Conservation (phyloP, 2,888 invertebrate genomes). For the Microchrysa polita region DNA sequence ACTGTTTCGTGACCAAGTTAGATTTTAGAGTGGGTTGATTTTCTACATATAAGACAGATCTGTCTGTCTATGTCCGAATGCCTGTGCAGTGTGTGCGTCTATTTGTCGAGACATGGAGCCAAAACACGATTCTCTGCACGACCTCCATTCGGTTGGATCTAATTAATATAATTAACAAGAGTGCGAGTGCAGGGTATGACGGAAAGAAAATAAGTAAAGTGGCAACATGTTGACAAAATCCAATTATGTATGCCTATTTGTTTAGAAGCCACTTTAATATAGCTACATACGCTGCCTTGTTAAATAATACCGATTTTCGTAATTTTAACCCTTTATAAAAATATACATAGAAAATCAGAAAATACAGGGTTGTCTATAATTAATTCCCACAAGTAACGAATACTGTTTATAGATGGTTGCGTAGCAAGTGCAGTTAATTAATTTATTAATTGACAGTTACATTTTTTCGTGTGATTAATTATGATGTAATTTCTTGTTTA, state of each 20-base stretch:
- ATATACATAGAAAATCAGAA: too few relatives aligned
- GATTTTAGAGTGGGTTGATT: neutral
- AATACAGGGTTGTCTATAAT: neutral
- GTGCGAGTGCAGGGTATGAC: neutral
- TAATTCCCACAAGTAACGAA: neutral
- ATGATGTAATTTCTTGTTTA: too few relatives aligned
- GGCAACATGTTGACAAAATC: neutral
- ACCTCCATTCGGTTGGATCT: slow-evolving; percentile 34
- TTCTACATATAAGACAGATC: neutral
- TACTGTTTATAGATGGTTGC: too few relatives aligned
- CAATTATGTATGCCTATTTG: slow-evolving; percentile 34
- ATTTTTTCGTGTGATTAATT: too few relatives aligned
- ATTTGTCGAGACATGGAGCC: neutral
- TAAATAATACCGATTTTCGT: too few relatives aligned
- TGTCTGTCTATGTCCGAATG: neutral
- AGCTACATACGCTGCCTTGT: too few relatives aligned
- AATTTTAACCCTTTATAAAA: neutral
- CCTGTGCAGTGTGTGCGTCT: neutral
- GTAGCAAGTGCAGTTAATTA: too few relatives aligned
- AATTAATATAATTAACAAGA: slow-evolving; percentile 49
- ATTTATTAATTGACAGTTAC: too few relatives aligned
- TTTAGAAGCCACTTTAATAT: too few relatives aligned
- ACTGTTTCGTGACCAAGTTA: neutral
- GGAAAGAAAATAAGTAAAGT: slow-evolving; percentile 10
- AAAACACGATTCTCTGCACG: slow-evolving; percentile 9